Base-by-base conservation (phyloP, 2,888 invertebrate species). In the Baccha elongata region DNA sequence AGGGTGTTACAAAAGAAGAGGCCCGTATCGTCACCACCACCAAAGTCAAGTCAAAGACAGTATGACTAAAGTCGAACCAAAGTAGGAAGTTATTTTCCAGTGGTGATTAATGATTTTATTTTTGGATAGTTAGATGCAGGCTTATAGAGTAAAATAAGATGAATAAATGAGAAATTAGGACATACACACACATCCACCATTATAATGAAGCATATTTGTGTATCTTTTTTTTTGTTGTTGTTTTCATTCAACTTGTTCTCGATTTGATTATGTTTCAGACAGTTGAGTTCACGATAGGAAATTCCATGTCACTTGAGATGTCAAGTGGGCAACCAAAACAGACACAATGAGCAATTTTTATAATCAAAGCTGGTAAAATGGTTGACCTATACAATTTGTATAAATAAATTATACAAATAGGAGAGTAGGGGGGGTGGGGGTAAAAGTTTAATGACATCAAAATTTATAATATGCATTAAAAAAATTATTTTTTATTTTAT, bases 61-160 rank as follows among this genome's bases (percentile, higher is more conserved):
- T 37, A 67, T 48, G 74, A 71, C 65, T 50, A 58, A 11, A 55
- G 53, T 37, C 48, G 55, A 72, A 58, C 64, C 23, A 62, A 55
- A 78, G 73, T 78, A 73, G 78, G 78, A 83, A 83, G 72, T 83
- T 78, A 72, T 68, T 64, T 73, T 78, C 78, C 32, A 68, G 78
- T 37, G 52, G 72, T 78, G 83, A 83, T 83, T 83, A 78, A 78
- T 83, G 72, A 64, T 83, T 68, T 78, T 78, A 73, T 73, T 78
- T 78, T 50, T 62, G 48, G 73, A 71, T 68, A 78, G 60, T 60
- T 60, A 71, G 46, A 78, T 83, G 83, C 83, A 72, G 83, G 78
- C 64, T 37, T 58, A n/a, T n/a, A 21, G 37, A 55, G 29, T 17
- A 64, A 29, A 64, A 73, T 65, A 69, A 67, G 76, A 81, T 81